Evolutionary conservation across 2,888 invertebrate genomes (phyloP).

Genomic region (Sipha maydis): DNA sequence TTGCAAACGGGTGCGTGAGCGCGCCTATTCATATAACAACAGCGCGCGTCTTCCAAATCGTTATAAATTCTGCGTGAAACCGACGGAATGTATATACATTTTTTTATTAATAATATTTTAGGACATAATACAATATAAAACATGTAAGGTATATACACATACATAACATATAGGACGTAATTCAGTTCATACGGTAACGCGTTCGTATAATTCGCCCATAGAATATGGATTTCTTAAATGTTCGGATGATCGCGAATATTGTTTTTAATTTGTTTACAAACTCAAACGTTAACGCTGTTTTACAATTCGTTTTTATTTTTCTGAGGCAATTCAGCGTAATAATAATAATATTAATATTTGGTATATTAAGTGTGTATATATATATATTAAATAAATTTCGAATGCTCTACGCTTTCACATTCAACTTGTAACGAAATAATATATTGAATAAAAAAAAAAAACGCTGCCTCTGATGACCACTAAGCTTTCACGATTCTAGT

Average conservation of each 20-base stretch:
- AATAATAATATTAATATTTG: neutral
- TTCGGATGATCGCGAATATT: neutral
- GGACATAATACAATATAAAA: too few species aligned
- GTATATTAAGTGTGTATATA: neutral
- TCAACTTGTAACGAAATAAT: constrained; percentile 29
- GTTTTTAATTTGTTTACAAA: constrained; percentile 8
- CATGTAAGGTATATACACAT: too few species aligned
- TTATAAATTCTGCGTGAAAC: too few species aligned
- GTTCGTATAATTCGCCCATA: neutral
- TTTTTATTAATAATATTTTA: too few species aligned
- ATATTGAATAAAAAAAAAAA: constrained; percentile 31
- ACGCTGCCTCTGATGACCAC: constrained; percentile 38
- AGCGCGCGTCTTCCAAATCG: too few species aligned
- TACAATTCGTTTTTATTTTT: neutral
- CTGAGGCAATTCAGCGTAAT: neutral
- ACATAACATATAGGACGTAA: neutral
- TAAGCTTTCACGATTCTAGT: constrained; percentile 46
- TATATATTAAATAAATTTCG: constrained; percentile 7
- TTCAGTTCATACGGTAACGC: neutral
- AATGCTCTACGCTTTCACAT: constrained; percentile 42
- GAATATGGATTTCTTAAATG: neutral
- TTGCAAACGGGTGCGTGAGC: too few species aligned
- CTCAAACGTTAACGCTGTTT: neutral
- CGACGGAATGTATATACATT: too few species aligned
- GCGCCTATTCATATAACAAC: too few species aligned